These are phyloP conservation scores for Corythaixoides concolor DNA, from an alignment of 2,113 vertebrate species.

Conservation along the genomic window DNA sequence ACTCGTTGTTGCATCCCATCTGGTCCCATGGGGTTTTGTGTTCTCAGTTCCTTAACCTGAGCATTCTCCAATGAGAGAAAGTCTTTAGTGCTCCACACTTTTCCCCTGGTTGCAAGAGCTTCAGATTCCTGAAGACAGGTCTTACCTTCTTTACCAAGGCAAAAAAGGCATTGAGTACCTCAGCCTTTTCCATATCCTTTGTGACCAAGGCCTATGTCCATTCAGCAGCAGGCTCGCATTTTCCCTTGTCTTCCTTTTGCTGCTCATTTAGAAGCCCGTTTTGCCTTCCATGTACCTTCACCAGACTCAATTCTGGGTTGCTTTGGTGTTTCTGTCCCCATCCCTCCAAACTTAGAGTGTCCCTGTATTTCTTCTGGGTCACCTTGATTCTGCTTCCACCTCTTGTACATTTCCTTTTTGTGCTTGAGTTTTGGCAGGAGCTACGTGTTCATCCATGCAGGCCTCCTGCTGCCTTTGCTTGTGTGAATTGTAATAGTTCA, in stretches of 20 bases:
- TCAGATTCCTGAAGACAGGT: neutral
- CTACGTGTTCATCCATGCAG: neutral
- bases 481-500: neutral
- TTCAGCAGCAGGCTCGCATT: neutral
- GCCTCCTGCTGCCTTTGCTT: neutral
- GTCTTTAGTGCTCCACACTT: neutral
- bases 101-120: neutral
- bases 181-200: neutral
- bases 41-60: neutral
- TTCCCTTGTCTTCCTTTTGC: neutral
- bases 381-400: neutral
- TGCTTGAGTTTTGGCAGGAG: neutral
- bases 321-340: neutral
- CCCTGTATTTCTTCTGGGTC: neutral
- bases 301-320: neutral
- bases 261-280: neutral
- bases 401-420: neutral
- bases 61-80: neutral
- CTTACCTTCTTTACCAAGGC: neutral
- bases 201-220: neutral
- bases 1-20: neutral
- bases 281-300: neutral
- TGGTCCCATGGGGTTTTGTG: neutral
- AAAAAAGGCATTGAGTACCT: neutral
- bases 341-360: neutral